Evolutionary conservation across 2,797 vertebrate genomes (phyloP).

Genomic region (Mormyrus proboscirostris): DNA sequence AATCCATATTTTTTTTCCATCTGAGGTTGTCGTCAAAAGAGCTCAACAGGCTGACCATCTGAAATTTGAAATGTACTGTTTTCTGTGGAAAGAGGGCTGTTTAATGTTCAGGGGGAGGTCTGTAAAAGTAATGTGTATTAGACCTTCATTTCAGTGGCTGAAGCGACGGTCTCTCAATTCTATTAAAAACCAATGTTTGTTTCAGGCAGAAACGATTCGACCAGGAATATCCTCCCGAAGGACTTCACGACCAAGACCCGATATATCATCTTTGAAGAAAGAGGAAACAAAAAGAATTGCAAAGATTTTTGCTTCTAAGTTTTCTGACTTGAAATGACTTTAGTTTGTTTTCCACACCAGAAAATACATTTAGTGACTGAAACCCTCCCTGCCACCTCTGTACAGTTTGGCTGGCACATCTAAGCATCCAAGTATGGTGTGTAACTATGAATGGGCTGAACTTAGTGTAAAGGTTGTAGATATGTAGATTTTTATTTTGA

Average conservation of each 20-base stretch:
- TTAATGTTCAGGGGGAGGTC: neutral
- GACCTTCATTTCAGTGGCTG: neutral
- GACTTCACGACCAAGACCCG: conserved; percentile 40
- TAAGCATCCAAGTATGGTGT: neutral
- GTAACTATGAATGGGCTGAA: neutral
- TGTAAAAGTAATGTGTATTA: neutral
- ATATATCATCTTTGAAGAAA: conserved; percentile 52
- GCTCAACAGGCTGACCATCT: neutral
- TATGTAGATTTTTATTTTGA: conserved; percentile 5
- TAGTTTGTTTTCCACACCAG: neutral
- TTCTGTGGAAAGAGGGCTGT: neutral
- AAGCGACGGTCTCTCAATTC: neutral
- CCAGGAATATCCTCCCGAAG: conserved; percentile 27
- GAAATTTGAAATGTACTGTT: neutral
- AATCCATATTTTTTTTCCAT: neutral
- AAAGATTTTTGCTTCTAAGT: conserved; percentile 61
- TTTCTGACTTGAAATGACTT: conserved; percentile 43
- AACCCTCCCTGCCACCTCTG: neutral
- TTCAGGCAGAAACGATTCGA: conserved; percentile 39
- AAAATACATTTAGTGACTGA: conserved; percentile 28
- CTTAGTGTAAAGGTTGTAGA: neutral
- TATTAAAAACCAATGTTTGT: conserved; percentile 1
- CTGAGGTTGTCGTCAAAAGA: neutral
- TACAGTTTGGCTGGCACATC: neutral
- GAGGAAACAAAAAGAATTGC: conserved; percentile 63